Conservation (phyloP, 37 sponge, comb jelly and placozoan species). For the Agelas oroides region DNA sequence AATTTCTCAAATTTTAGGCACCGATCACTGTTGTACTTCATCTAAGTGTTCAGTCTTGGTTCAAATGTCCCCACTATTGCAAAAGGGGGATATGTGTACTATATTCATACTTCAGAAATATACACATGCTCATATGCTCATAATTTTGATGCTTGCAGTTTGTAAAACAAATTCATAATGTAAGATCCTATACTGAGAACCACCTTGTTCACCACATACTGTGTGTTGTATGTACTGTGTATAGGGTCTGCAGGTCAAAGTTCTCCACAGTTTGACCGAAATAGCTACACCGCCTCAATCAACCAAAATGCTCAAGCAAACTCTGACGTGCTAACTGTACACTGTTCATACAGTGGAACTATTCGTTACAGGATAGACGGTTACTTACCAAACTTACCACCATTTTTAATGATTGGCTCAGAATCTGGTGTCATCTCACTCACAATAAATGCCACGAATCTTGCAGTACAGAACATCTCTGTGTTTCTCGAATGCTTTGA, state of each 20-base stretch:
- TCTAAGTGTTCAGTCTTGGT: no score
- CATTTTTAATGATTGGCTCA: not conserved
- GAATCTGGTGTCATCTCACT: not conserved
- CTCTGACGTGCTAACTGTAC: not conserved
- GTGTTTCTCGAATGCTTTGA: not conserved
- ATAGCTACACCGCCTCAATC: not conserved
- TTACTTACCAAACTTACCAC: not conserved
- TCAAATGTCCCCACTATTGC: no score
- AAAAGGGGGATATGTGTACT: no score
- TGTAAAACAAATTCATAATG: no score
- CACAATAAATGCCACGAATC: not conserved
- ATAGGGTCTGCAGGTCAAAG: not conserved
- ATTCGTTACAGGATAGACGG: not conserved
- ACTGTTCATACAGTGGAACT: not conserved
- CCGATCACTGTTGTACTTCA: no score
- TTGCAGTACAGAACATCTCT: not conserved
- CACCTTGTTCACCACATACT: no score
- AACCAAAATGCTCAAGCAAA: conserved; percentile 15
- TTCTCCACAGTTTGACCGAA: not conserved
- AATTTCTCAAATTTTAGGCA: no score
- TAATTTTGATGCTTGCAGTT: no score
- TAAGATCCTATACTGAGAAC: no score
- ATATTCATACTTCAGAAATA: no score
- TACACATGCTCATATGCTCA: no score
- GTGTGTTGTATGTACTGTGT: no score